Evolutionary conservation across 2,888 invertebrate genomes (phyloP).

Genomic region (Hylaea fasciaria): DNA sequence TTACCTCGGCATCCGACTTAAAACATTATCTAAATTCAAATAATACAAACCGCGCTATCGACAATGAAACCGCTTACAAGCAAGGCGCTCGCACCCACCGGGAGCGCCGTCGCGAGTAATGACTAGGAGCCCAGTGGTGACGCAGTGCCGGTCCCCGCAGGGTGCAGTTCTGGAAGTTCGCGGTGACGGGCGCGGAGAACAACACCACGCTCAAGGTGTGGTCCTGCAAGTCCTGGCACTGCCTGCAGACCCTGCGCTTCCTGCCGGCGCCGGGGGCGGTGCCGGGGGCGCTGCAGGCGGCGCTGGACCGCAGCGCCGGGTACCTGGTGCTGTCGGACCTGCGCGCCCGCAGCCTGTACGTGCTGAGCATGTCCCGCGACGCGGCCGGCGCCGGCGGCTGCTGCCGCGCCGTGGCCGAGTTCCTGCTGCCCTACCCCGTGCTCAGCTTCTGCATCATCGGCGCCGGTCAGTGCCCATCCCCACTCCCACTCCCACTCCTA

Average conservation of each 20-base stretch:
- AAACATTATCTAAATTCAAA: too few species aligned
- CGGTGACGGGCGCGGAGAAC: conserved; percentile 94
- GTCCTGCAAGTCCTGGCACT: conserved; percentile 98
- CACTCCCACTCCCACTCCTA: too few species aligned
- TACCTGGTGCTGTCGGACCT: conserved; percentile 96
- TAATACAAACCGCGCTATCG: too few species aligned
- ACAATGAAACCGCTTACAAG: too few species aligned
- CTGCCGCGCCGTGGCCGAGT: conserved; percentile 92
- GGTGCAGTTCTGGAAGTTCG: conserved; percentile 96
- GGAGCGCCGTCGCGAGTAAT: too few species aligned
- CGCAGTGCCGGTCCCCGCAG: too few species aligned
- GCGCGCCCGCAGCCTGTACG: conserved; percentile 92
- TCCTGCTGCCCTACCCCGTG: conserved; percentile 93
- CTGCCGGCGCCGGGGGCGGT: conserved; percentile 74
- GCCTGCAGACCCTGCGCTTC: conserved; percentile 94
- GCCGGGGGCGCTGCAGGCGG: conserved; percentile 87
- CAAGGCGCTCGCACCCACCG: too few species aligned
- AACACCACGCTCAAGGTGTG: conserved; percentile 96
- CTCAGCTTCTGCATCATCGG: conserved; percentile 95
- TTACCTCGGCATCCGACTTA: too few species aligned
- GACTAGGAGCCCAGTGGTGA: too few species aligned
- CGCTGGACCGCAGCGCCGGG: conserved; percentile 93
- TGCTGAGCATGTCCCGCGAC: conserved; percentile 87
- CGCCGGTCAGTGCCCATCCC: too few species aligned
- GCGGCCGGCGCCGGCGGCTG: conserved; percentile 84